Evolutionary conservation across 2,888 invertebrate genomes (phyloP).

Genomic region (Anthophora plumipes): DNA sequence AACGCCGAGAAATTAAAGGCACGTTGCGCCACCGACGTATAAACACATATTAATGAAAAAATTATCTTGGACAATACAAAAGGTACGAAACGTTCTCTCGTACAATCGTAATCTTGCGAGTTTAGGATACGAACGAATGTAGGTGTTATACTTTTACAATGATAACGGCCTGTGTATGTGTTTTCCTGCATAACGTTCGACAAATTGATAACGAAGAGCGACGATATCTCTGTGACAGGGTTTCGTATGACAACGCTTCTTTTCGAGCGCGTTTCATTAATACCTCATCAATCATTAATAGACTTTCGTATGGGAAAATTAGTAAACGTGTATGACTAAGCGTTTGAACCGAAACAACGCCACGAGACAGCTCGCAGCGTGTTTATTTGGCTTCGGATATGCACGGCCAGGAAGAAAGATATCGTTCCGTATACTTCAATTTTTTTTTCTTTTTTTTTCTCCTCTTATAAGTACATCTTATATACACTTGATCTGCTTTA

Average conservation of each 20-base stretch:
- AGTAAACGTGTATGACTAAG: conserved; percentile 75
- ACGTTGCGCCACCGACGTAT: conserved; percentile 1
- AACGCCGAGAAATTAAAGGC: neutral
- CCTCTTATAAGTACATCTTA: neutral
- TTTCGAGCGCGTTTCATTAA: conserved; percentile 14
- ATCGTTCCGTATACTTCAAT: conserved; percentile 40
- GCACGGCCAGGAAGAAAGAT: conserved; percentile 48
- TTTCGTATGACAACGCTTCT: neutral
- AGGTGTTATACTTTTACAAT: conserved; percentile 5
- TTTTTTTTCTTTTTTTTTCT: neutral
- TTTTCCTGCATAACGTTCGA: conserved; percentile 25
- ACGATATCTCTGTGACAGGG: conserved; percentile 26
- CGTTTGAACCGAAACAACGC: conserved; percentile 70
- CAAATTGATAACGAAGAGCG: conserved; percentile 46
- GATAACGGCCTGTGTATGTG: conserved; percentile 20
- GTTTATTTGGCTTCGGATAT: conserved; percentile 78
- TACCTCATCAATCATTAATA: conserved; percentile 50
- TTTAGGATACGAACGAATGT: conserved; percentile 1
- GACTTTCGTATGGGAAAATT: conserved; percentile 60
- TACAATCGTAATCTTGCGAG: conserved; percentile 26
- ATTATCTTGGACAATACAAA: neutral
- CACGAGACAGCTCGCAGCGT: conserved; percentile 53
- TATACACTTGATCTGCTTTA: neutral
- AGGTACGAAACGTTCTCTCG: neutral
- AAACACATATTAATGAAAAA: conserved; percentile 2